Conservation (phyloP, 2,888 invertebrate genomes). For the Eupithecia exiguata region DNA sequence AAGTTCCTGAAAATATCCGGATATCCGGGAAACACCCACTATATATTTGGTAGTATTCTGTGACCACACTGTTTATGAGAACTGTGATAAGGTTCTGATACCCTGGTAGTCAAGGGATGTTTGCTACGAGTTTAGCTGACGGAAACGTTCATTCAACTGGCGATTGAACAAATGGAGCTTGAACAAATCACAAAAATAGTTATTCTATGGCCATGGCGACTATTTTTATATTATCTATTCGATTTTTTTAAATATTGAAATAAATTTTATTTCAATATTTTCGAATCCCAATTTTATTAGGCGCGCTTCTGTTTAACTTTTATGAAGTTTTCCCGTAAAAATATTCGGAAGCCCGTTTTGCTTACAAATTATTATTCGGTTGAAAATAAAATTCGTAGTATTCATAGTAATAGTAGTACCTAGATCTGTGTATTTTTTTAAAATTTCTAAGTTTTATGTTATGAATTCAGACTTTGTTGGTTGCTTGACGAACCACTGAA, state of each 20-base stretch:
- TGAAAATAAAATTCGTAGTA: no score
- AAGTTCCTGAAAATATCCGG: neutral
- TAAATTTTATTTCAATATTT: neutral
- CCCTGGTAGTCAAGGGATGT: conserved; percentile 33
- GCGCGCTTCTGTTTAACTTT: no score
- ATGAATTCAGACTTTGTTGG: no score
- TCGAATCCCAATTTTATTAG: neutral
- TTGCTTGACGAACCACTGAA: no score
- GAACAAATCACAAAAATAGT: neutral
- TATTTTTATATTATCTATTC: no score
- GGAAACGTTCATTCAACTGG: neutral
- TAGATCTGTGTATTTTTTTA: no score
- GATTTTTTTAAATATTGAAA: no score
- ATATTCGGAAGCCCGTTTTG: no score
- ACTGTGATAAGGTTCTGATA: neutral
- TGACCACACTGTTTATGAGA: neutral
- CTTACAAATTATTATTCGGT: no score
- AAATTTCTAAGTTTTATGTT: no score
- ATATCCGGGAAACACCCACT: neutral
- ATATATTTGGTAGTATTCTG: neutral
- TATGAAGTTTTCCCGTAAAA: neutral
- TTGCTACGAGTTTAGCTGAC: conserved; percentile 1
- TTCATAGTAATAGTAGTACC: no score
- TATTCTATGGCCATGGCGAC: neutral
- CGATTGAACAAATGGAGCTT: neutral